Base-by-base conservation (phyloP, 2,888 invertebrate genomes). In the Tetragonula carbonaria region DNA sequence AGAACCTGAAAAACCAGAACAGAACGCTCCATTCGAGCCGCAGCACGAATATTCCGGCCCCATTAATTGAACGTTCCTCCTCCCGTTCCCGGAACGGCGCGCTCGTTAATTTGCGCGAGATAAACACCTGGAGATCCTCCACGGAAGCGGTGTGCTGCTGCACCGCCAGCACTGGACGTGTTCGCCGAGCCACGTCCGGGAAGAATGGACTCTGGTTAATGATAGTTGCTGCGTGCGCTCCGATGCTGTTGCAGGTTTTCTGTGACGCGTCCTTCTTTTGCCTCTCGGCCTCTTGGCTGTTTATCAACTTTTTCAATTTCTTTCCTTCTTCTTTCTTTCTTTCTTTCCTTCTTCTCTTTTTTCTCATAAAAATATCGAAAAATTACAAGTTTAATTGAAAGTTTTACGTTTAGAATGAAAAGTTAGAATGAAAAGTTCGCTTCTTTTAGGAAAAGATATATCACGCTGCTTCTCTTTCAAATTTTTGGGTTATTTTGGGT, bases 71-170 rank as follows among this genome's bases (percentile, higher is more conserved):
- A 68, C 77, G 81, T 78, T 78, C 82, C 66, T 77, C 53, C 21
- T 14, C 62, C 16, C 71, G 71, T 82, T 82, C 80, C 71, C 23
- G 66, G 80, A 80, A 82, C 70, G 66, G 51, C 45, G 16, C 45
- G 74, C 82, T 82, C 82, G 81, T 78, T 84, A 81, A 82, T 81
- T 81, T 66, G 74, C 72, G 51, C 67, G 62, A 68, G 78, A 78
- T 84, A 84, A 78, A 84, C 82, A 84, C 82, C 82, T 72, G 73
- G 63, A 38, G 70, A 82, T 74, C 78, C 65, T 74, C 78, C 65
- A 50, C 63, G 82, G 66, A 71, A 84, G 67, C 53, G 45, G n/a
- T 53, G 80, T 13, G 67, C 73, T 16, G 67, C 73, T 16, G 62
- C 73, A 75, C 62, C 57, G 66, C 51, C 74, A 14, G 51, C 72